Base-by-base conservation (phyloP, 2,888 invertebrate genomes). In the Nymphalis urticae region DNA sequence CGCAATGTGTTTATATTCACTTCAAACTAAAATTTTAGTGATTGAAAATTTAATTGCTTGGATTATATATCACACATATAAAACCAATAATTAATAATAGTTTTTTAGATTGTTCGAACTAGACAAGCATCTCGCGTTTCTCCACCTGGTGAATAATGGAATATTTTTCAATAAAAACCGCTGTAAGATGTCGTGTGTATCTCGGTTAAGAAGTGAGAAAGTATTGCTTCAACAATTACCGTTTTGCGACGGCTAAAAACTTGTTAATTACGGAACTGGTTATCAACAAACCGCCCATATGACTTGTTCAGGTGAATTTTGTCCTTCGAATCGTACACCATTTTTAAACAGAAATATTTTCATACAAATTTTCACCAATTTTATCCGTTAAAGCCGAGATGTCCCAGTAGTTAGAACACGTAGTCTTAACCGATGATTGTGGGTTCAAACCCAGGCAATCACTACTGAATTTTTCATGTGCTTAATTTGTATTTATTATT, bases 131-230 rank as follows among this genome's bases (percentile, higher is more conserved):
- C 72, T 68, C 70, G 71, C 72, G 66, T 72, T 74, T 71, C 73
- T 67, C 69, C 62, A 64, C 27, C 24, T 65, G 32, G 51, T 36
- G 47, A 70, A 70, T 70, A 71, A 72, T 73, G 67, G 73, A 74
- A 71, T 73, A 71, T 66, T 70, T 62, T 61, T 67, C 64, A 68
- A 68, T 69, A 72, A 75, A 72, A 72, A 72, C 53, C 21, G 50
- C 58, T 36, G 58, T 54, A 54, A 68, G 62, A 67, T 56, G 58
- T 63, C 70, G 59, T 62, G 66, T 65, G 62, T 62, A 69, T 68
- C 77, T 75, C 73, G 75, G 73, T 78, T 82, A 82, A 79, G 81
- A 77, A 81, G 79, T 79, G 80, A 82, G 82, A 85, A 83, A 84
- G 82, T 81, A 82, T 82, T 75, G 75, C 77, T 75, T 76, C 62